Evolutionary conservation across 2,113 vertebrate genomes (phyloP), one percentile per base, ranked within the genome.

Genomic region (pig (Sus scrofa)): DNA sequence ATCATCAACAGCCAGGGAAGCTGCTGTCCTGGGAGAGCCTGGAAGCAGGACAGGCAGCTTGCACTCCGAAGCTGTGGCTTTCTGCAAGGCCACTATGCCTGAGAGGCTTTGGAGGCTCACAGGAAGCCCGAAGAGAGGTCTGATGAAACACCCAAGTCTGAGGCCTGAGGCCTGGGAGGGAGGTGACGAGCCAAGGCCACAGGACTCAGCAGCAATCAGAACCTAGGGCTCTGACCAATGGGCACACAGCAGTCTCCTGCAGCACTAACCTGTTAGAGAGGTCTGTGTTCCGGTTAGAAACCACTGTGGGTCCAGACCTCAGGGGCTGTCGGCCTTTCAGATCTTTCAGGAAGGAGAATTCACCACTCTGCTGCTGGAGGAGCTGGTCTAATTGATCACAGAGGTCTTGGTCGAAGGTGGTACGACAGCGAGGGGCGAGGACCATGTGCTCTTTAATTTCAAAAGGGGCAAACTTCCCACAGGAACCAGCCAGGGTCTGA

Each of bases 401-500:
- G 91, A 96, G 96, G 0, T 99, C 98, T 2, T 99, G 99, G 18
- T 99, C 99, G 86, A 98, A 98, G 68, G 98, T 94, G 1, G 99
- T 98, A 0, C 99, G 99, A 60, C 97, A 99, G 58, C 99, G 98
- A 0, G 99, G 99, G 16, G 99, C 99, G 6, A 99, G 97, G 74
- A 97, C 98, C 99, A 99, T 99, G 98, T 99, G 99, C 94, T 99
- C 99, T 97, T 99, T 99, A 34, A 99, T 99, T 95, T 99, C 99
- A 98, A 99, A 99, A 5, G 99, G 99, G 86, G 99, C 99, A 98
- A 99, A 99, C 97, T 99, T 99, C 13, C 99, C 99, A 90, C 99
- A 99, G 10, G 99, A 99, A 91, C 99, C 99, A 0, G 99, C 99
- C 63, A 99, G 99, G 6, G 99, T 99, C 99, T 99, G 98, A 37